Conservation (phyloP, 2,113 vertebrate genomes). For the Salvelinus sp. region DNA sequence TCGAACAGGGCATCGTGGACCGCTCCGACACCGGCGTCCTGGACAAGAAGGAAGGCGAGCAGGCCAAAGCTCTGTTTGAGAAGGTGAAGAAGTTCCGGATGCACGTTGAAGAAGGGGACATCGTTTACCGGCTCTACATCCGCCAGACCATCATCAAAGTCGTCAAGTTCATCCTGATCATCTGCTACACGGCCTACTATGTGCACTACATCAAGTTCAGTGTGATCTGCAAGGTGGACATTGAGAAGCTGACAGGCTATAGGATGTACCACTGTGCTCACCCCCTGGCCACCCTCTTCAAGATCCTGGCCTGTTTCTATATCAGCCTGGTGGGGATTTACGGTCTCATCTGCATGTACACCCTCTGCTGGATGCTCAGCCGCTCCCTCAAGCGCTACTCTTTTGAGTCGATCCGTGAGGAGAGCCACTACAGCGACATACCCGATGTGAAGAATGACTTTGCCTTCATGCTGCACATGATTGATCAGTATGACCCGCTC, state of each 20-base stretch:
- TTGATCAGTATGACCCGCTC: conserved; percentile 94
- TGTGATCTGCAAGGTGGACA: conserved; percentile 87
- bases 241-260: conserved; percentile 92
- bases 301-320: conserved; percentile 95
- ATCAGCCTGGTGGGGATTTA: conserved; percentile 93
- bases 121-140: conserved; percentile 94
- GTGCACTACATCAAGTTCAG: conserved; percentile 87
- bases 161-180: conserved; percentile 92
- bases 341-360: conserved; percentile 96
- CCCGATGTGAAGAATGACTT: conserved; percentile 97
- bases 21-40: conserved; percentile 91
- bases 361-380: conserved; percentile 93
- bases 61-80: conserved; percentile 79
- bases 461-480: conserved; percentile 97
- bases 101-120: conserved; percentile 94
- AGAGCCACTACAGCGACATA: conserved; percentile 98
- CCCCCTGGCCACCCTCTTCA: conserved; percentile 93
- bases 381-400: conserved; percentile 94
- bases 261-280: conserved; percentile 91
- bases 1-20: conserved; percentile 96
- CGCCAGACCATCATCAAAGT: conserved; percentile 98
- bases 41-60: conserved; percentile 87
- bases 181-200: conserved; percentile 92
- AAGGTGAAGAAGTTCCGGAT: conserved; percentile 94
- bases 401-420: conserved; percentile 95